Evolutionary conservation across 2,113 vertebrate genomes (phyloP), one percentile per base, ranked within the genome.

Genomic region (Delphinus delphis): DNA sequence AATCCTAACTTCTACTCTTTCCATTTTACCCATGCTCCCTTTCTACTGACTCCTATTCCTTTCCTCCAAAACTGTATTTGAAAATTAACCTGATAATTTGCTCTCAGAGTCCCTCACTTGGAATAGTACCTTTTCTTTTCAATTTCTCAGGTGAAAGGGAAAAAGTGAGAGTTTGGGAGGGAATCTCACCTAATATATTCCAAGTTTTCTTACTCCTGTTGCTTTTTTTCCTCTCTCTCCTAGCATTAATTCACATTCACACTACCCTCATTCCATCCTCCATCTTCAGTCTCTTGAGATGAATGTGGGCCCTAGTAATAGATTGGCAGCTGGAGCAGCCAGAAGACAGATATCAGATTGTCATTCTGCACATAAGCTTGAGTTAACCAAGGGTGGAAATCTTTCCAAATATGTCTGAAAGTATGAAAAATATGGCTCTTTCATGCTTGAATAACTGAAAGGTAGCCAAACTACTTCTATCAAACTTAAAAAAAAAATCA

Each of bases 381-480:
- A 90, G 33, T 68, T 91, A 84, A 80, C 47, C 38, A 85, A 90
- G 60, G 7, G 9, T 71, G 20, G 12, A 65, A 94, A 33, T 17
- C 13, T 58, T 95, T 71, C 17, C 68, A 95, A 94, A 90, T 85
- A 73, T 81, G 25, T 71, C 55, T 91, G 33, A 88, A 83, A 53
- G 20, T 85, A 88, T 73, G 55, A 95, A 83, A 87, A 86, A 58
- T 82, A n/a, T 55, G 70, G 2, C 2, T 95, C 38, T 58, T 92
- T 89, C 55, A 92, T 92, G 85, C 70, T 55, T 67, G 44, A 38
- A 44, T 84, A 84, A 93, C n/a, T 95, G 70, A 76, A 85, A 87
- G 33, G 25, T 80, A 77, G 36, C 5, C 87, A 97, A 68, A 83
- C 12, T 89, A 82, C 21, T 84, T 94, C n/a, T 85, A 53, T 55